Conservation (phyloP, 2,888 invertebrate genomes). For the Molorchus minor region DNA sequence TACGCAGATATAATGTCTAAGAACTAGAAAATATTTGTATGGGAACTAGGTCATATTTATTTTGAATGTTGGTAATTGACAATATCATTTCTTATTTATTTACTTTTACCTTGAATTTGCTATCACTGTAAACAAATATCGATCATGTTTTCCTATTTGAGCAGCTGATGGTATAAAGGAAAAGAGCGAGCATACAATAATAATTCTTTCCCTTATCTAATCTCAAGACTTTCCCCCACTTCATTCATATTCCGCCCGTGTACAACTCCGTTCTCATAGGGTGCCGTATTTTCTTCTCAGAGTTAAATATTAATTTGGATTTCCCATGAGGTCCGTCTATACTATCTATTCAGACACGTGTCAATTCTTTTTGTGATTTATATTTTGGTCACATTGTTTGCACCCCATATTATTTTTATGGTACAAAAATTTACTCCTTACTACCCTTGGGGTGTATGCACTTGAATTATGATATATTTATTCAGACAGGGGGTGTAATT, state of each 20-base stretch:
- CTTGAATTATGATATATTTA: too few relatives aligned
- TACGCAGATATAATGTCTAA: too few relatives aligned
- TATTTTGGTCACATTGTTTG: constrained; percentile 23
- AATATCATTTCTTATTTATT: too few relatives aligned
- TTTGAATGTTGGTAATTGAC: too few relatives aligned
- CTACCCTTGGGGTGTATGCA: neutral
- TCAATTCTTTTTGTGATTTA: constrained; percentile 27
- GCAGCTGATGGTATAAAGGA: constrained; percentile 7
- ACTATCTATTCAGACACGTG: constrained; percentile 25
- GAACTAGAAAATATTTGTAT: too few relatives aligned
- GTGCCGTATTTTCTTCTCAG: constrained; percentile 22
- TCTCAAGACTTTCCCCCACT: constrained; percentile 9
- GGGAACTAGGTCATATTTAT: too few relatives aligned
- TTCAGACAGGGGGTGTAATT: too few relatives aligned
- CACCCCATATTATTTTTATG: constrained; percentile 20
- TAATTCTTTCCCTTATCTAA: constrained; percentile 19
- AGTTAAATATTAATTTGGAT: constrained; percentile 31
- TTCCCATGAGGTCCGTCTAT: constrained; percentile 25
- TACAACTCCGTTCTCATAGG: constrained; percentile 20
- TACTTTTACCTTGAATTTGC: too few relatives aligned
- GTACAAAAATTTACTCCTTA: constrained; percentile 1
- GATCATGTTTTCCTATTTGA: neutral
- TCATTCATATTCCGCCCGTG: constrained; percentile 21
- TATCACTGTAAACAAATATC: too few relatives aligned
- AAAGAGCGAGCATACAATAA: constrained; percentile 16